A percentile compares a stretch with the other conserved stretches of the same genome.
These are phyloP conservation scores for Leptinotarsa tumamoca DNA, from an alignment of 2,888 invertebrate genomes.

Conservation along the genomic window DNA sequence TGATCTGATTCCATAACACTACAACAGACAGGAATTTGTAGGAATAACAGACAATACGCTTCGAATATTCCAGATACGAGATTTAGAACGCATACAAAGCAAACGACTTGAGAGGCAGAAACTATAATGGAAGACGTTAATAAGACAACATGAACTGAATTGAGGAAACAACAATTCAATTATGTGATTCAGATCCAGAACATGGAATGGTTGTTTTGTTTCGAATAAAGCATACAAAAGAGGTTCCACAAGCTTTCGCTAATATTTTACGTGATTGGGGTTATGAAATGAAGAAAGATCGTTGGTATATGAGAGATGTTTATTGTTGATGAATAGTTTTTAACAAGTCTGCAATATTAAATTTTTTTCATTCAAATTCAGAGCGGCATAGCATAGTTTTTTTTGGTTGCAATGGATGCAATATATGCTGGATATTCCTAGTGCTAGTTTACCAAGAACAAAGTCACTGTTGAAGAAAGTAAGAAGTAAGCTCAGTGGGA, in stretches of 20 bases:
- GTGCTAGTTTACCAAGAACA: no score
- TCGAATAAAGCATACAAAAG: not conserved
- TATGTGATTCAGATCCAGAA: conserved; percentile 2
- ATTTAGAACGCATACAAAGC: not conserved
- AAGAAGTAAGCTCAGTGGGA: no score
- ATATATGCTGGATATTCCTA: no score
- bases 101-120: not conserved
- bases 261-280: not conserved
- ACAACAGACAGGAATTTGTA: not conserved
- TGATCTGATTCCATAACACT: not conserved
- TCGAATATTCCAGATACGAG: not conserved
- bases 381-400: no score
- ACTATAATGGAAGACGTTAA: not conserved
- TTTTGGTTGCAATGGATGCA: not conserved
- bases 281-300: no score
- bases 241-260: not conserved
- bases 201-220: not conserved
- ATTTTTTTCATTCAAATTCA: no score
- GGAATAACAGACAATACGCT: not conserved
- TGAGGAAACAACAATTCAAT: not conserved
- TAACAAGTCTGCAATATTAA: no score
- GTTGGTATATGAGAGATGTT: no score
- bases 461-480: no score
- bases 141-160: not conserved
- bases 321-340: no score